Percentiles rank a stretch among this genome's conserved stretches.
Evolutionary conservation across 2,113 vertebrate genomes (phyloP).

Genomic region (Ammodramus savannarum): DNA sequence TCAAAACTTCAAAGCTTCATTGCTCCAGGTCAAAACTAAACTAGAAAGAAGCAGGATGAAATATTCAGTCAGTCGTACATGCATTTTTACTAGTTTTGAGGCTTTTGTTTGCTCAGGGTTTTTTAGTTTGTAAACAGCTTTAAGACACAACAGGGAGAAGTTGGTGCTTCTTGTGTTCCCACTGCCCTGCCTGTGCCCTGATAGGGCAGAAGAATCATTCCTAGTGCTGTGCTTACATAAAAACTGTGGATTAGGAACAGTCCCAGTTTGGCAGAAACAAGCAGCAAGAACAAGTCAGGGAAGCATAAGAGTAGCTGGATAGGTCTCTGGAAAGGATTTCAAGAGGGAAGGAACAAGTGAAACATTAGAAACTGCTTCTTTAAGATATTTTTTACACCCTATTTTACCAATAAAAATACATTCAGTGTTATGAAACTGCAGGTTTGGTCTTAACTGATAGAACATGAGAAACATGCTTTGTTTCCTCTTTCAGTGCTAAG

Average conservation of each 20-base stretch:
- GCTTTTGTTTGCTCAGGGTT: neutral
- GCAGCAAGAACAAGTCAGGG: neutral
- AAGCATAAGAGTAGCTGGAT: neutral
- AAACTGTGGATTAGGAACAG: neutral
- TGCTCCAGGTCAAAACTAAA: neutral
- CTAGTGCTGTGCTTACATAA: neutral
- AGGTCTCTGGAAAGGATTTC: neutral
- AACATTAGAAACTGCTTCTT: neutral
- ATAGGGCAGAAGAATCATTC: neutral
- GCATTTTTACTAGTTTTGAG: neutral
- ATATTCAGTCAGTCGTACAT: neutral
- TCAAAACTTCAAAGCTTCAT: neutral
- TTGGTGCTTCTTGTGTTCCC: neutral
- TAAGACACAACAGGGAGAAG: neutral
- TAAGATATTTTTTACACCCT: neutral
- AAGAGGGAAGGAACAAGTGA: neutral
- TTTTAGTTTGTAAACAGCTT: neutral
- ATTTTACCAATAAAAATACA: neutral
- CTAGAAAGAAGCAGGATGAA: neutral
- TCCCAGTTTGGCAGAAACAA: neutral
- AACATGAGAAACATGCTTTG: neutral
- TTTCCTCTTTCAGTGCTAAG: neutral
- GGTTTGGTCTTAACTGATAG: neutral
- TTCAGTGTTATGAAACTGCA: neutral
- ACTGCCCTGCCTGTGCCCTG: neutral